Conservation (phyloP, 2,888 invertebrate genomes). For the Balanococcus diminutus region DNA sequence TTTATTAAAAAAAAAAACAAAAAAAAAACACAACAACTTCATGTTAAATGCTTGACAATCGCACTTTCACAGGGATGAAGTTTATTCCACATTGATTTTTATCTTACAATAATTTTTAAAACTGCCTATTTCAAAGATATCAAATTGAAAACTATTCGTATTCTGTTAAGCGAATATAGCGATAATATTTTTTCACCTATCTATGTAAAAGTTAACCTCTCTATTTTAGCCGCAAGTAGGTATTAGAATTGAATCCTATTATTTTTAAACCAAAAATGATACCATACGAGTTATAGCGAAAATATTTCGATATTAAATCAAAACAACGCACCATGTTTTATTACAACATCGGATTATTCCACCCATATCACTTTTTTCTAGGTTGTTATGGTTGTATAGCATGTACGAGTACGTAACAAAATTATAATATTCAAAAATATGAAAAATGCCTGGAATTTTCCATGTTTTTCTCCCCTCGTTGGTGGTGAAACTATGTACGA, state of each 20-base stretch:
- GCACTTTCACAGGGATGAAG: too few relatives aligned
- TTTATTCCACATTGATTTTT: not conserved
- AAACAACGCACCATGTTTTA: not conserved
- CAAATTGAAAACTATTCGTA: not conserved
- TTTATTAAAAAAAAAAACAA: too few relatives aligned
- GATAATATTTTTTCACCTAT: not conserved
- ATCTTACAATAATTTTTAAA: not conserved
- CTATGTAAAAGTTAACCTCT: not conserved
- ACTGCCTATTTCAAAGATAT: not conserved
- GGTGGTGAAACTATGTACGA: not conserved
- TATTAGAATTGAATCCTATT: not conserved
- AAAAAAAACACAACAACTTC: too few relatives aligned
- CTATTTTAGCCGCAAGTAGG: not conserved
- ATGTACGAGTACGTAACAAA: not conserved
- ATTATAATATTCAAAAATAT: not conserved
- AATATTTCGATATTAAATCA: not conserved
- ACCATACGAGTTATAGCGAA: not conserved
- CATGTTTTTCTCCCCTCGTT: not conserved
- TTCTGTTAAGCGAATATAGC: not conserved
- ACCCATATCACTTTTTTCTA: not conserved
- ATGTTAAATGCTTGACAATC: too few relatives aligned
- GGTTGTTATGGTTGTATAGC: not conserved
- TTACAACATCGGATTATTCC: not conserved
- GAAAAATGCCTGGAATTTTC: not conserved
- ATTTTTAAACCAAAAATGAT: not conserved